Conservation (phyloP, 2,888 invertebrate species). For the Corbicula japonica region DNA sequence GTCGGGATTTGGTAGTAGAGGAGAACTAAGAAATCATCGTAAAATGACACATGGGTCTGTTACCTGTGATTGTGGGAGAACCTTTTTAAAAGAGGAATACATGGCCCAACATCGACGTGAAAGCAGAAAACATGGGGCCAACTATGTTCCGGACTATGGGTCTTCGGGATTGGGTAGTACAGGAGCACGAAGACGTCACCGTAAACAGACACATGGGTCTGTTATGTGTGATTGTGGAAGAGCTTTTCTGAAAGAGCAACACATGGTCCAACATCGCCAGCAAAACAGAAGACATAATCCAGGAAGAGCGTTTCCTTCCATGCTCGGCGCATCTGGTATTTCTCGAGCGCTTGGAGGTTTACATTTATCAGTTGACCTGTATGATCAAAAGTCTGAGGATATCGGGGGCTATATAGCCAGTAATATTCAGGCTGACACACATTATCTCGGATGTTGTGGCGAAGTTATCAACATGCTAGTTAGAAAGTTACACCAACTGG, state of each 20-base stretch:
- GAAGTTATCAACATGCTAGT: conserved; percentile 3
- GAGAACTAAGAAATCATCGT: not conserved
- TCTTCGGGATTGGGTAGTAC: not conserved
- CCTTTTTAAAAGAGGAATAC: not conserved
- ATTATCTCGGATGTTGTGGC: not conserved
- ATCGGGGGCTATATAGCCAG: not conserved
- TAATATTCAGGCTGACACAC: not conserved
- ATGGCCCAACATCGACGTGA: not conserved
- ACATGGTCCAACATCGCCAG: not conserved
- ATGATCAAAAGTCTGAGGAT: not conserved
- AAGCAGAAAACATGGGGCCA: not conserved
- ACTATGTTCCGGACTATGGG: not conserved
- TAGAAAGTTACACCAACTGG: not conserved
- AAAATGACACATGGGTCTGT: not conserved
- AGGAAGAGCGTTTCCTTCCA: too few relatives aligned
- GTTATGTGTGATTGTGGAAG: not conserved
- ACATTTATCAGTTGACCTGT: too few relatives aligned
- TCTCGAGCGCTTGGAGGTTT: not conserved
- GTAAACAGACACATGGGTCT: not conserved
- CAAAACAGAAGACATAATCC: not conserved
- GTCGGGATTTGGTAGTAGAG: not conserved
- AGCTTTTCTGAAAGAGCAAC: not conserved
- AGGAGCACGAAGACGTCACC: not conserved
- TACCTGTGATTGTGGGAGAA: not conserved
- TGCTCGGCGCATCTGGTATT: too few relatives aligned